Evolutionary conservation across 2,113 vertebrate species (phyloP), one percentile per base, ranked within the genome.

Genomic region (Ictalurus furcatus): DNA sequence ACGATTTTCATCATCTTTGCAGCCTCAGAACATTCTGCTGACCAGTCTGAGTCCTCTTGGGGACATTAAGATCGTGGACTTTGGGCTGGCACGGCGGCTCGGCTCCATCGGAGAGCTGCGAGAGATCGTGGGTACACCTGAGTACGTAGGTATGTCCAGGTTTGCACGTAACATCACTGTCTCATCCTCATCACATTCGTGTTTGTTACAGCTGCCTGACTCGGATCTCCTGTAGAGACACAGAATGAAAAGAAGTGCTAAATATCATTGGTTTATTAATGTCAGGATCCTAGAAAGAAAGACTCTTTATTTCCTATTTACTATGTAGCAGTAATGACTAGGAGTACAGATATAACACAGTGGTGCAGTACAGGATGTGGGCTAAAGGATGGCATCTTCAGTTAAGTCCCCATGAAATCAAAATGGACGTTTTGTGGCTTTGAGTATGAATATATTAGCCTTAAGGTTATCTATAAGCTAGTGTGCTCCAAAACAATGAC

Each of bases 11-110:
- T 73, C 54, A 30, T 88, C 84, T 4, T 73, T 59, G 28, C 94
- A 99, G 98, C 98, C 98, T 9, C 98, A 99, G 94, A 99, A 99
- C 91, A 99, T 99, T 88, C 95, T 99, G 89, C 93, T 99, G 88
- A 99, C 98, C 92, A 96, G 96, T 28, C 1, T 95, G 89, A 96
- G 89, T 80, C 98, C 98, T 90, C 96, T 97, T n/a, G 98, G 98
- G 69, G 98, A 99, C 93, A 97, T 99, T 86, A 99, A 99, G 95
- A 97, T 99, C 52, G 98, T 99, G 19, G 98, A 99, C 95, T 99
- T 99, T 92, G 98, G 98, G 81, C 96, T 99, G 96, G 97, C 98
- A 52, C 96, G 98, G 89, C 96, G 97, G 88, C 94, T 99, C 85
- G 97, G 97, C 40, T 95, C 93, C 82, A 93, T 92, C 0, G 94